Evolutionary conservation across 2,113 vertebrate species (phyloP).

Genomic region (Pelusios castaneus): DNA sequence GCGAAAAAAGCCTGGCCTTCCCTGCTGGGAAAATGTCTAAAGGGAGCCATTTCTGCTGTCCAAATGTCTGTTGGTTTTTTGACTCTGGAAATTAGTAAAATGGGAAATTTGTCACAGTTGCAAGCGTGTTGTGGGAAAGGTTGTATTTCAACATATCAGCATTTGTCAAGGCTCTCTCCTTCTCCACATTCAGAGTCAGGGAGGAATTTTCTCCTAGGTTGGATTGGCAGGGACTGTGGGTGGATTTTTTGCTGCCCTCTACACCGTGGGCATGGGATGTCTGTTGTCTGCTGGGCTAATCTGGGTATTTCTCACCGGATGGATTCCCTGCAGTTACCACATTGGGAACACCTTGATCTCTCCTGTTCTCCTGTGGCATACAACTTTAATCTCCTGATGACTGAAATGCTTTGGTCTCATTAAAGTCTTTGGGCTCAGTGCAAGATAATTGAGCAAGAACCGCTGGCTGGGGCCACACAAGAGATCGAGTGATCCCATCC

Average conservation of each 20-base stretch:
- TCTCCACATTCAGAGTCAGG: not conserved
- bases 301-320: not conserved
- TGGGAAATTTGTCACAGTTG: not conserved
- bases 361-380: not conserved
- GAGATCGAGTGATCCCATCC: not conserved
- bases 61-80: not conserved
- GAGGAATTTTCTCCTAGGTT: not conserved
- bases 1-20: not conserved
- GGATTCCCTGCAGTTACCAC: not conserved
- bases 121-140: not conserved
- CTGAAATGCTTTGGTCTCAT: too few species aligned
- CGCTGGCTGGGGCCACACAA: not conserved
- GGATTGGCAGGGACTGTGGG: not conserved
- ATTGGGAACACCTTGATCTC: not conserved
- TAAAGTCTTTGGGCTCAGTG: not conserved
- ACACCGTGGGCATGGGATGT: not conserved
- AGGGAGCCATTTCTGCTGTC: not conserved
- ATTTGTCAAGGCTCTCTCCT: not conserved
- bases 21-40: not conserved
- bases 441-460: not conserved
- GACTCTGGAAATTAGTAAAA: not conserved
- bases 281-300: too few species aligned
- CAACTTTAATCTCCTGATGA: too few species aligned
- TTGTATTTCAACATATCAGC: not conserved
- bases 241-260: not conserved